Evolutionary conservation across 2,797 vertebrate genomes (phyloP), one percentile per base, ranked within the genome.

Genomic region (Sparidentex hasta): DNA sequence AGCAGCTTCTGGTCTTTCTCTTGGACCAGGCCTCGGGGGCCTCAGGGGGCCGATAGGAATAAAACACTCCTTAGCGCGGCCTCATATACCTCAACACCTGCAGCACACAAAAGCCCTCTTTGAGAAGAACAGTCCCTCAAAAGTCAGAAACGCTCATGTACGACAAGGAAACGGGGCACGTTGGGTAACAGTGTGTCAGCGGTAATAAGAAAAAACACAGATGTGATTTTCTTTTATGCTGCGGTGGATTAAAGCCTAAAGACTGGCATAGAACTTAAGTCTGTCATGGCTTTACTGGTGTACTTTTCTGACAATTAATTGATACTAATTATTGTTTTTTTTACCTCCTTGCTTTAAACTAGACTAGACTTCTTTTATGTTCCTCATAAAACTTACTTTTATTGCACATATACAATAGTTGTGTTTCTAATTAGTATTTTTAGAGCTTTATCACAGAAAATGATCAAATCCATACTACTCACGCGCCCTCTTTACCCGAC

Each of bases 1-100:
- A 90, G 81, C 85, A 78, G 90, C 91, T 93, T 90, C 91, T 92
- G 91, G 93, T 90, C 91, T 94, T 92, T 93, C 89, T 93, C 90
- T 83, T 81, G 76, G 84, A 90, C 62, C 85, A 85, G 88, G 78
- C 70, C 44, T 71, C 17, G 0, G 68, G 68, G 86, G 80, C 76
- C 85, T 83, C 84, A 50, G 58, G 85, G 77, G 89, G 77, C 72
- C 86, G 67, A 21, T 71, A 78, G 86, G 88, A 85, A 75, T 88
- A 86, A 80, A 93, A 88, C 83, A 55, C 78, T 91, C 83, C 78
- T 87, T 57, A 17, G 71, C 66, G n/a, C 73, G 76, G 87, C 70
- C 71, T 87, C 82, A 54, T 91, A 82, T 85, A 87, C 76, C 81
- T 87, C 83, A 83, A 90, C 92, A 93, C 93, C 91, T 94, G 92